Conservation (phyloP, 2,113 vertebrate genomes). For the Monarcha castaneiventris region DNA sequence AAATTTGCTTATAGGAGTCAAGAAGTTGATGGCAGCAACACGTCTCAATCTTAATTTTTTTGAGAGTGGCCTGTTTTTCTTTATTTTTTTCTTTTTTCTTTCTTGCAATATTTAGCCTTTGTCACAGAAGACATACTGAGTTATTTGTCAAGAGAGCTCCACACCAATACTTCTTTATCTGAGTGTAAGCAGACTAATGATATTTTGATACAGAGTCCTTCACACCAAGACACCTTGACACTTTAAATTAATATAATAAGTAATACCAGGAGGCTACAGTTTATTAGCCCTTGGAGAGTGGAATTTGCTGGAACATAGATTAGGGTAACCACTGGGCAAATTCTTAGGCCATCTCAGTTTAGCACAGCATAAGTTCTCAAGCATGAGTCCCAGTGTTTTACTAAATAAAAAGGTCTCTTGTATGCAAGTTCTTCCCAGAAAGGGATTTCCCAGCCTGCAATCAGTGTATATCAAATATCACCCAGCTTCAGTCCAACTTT, state of each 20-base stretch:
- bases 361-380: not conserved
- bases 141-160: not conserved
- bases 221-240: not conserved
- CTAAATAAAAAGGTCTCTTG: not conserved
- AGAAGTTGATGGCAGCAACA: not conserved
- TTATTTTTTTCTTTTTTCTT: not conserved
- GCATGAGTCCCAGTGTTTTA: not conserved
- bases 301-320: not conserved
- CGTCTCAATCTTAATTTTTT: not conserved
- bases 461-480: not conserved
- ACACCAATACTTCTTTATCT: not conserved
- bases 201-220: not conserved
- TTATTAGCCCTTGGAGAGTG: not conserved
- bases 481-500: not conserved
- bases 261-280: not conserved
- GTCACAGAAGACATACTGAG: not conserved
- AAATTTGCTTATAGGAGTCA: not conserved
- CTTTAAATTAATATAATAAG: not conserved
- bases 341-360: not conserved
- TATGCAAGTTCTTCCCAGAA: not conserved
- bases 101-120: not conserved
- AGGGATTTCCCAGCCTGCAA: not conserved
- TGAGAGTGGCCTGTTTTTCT: rapidly evolving
- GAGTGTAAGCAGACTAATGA: not conserved
- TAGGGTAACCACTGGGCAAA: not conserved